Percentiles rank a stretch among this genome's conserved stretches.
Evolutionary conservation across 2,888 invertebrate species (phyloP).

Genomic region (Coremacera marginata): DNA sequence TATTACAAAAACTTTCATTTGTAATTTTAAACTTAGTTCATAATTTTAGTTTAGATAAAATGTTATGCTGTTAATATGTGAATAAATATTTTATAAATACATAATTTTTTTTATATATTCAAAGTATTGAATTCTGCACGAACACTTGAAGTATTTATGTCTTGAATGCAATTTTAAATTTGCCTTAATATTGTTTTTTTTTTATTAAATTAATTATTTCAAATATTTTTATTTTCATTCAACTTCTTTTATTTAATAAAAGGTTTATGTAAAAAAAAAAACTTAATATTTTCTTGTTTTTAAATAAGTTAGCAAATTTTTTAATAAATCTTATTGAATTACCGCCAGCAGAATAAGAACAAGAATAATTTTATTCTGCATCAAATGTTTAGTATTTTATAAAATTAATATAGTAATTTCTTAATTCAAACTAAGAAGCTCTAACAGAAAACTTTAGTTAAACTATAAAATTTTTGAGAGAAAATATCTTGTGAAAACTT

Average conservation of each 20-base stretch:
- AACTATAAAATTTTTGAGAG: neutral
- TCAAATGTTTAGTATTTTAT: neutral
- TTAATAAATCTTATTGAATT: neutral
- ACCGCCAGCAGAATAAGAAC: neutral
- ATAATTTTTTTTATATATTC: constrained; percentile 14
- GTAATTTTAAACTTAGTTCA: constrained; percentile 19
- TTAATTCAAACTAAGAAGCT: neutral
- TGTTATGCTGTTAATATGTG: constrained; percentile 31
- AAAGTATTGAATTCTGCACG: constrained; percentile 32
- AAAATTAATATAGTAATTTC: neutral
- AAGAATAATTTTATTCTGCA: neutral
- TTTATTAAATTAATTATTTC: constrained; percentile 13
- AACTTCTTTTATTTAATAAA: constrained; percentile 15
- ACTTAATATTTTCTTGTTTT: constrained; percentile 28
- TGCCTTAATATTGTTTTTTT: constrained; percentile 46
- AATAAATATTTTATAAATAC: constrained; percentile 18
- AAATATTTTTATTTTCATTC: neutral
- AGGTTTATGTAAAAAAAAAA: constrained; percentile 30
- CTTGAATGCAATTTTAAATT: constrained; percentile 27
- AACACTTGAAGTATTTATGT: neutral
- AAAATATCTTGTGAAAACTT: neutral
- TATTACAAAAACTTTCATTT: constrained; percentile 4
- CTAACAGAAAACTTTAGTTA: neutral
- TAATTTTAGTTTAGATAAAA: constrained; percentile 3
- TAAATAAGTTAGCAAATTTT: constrained; percentile 10